phyloP scores from a whole-genome alignment of 2,797 vertebrate species.

The Microhierax caerulescens region DNA sequence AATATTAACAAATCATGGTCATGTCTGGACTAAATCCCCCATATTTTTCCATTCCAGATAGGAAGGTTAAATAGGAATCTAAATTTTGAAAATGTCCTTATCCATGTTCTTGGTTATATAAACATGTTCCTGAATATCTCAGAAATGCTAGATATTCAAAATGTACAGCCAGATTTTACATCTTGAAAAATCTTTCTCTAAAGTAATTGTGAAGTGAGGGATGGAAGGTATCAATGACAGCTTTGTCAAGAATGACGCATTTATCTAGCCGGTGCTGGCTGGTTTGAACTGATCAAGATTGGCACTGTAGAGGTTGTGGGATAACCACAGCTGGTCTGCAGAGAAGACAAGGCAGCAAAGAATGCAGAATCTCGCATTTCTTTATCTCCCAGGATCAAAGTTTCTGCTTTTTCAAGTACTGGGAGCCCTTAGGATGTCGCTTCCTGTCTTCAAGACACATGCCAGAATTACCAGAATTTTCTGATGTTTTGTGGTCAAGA shows the following conservation, averaged over 20 bases:
- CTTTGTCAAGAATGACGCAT: background rate
- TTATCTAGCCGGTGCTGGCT: background rate
- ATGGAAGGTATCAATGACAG: background rate
- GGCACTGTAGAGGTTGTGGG: background rate
- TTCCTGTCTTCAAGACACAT: background rate
- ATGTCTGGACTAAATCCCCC: background rate
- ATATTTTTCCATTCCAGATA: conserved; percentile 6
- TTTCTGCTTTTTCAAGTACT: background rate
- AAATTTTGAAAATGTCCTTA: conserved; percentile 7
- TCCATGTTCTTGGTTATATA: background rate
- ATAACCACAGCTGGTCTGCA: background rate
- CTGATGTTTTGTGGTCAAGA: background rate
- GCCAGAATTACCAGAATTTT: background rate
- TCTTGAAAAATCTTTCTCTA: background rate
- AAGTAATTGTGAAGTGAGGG: background rate
- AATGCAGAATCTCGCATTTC: background rate
- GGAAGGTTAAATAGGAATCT: conserved; percentile 15
- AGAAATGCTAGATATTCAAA: background rate
- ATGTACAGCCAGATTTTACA: background rate
- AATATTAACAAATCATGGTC: background rate
- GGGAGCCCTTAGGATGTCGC: background rate
- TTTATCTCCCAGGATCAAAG: background rate
- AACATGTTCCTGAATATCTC: background rate
- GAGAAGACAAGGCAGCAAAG: background rate
- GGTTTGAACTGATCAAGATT: rapidly evolving